Percentiles rank a stretch among this genome's conserved stretches.
phyloP scores from a whole-genome alignment of 1,140 invertebrate genomes.

The Campoletis sonorensis region DNA sequence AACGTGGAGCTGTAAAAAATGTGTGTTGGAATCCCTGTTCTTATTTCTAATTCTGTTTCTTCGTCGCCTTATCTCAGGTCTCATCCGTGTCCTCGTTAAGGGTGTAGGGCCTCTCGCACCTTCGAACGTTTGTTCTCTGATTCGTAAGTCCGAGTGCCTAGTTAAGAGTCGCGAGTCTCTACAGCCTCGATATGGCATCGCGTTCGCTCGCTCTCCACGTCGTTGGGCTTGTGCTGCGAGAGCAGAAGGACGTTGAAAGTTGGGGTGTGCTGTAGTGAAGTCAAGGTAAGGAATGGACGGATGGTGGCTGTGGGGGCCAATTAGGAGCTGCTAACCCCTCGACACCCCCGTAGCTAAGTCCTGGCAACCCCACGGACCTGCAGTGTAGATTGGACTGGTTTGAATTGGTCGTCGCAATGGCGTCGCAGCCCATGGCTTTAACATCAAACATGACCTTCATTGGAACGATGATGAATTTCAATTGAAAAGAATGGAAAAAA shows the following conservation, averaged over 20 bases:
- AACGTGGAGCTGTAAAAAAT: slow-evolving; percentile 41
- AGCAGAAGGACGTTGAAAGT: slow-evolving; percentile 36
- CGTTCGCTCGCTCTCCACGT: not conserved
- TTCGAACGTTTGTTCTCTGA: slow-evolving; percentile 59
- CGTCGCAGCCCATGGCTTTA: slow-evolving; percentile 57
- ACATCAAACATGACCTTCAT: no score
- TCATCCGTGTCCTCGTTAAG: slow-evolving; percentile 53
- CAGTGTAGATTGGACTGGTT: slow-evolving; percentile 71
- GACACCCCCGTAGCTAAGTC: slow-evolving; percentile 60
- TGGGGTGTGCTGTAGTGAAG: not conserved
- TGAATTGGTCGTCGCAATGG: slow-evolving; percentile 64
- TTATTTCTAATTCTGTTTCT: slow-evolving; percentile 4
- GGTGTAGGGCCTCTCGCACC: slow-evolving; percentile 61
- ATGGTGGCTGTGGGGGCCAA: slow-evolving; percentile 66
- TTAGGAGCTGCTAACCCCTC: slow-evolving; percentile 65
- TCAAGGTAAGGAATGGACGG: slow-evolving; percentile 57
- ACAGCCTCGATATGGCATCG: slow-evolving; percentile 21
- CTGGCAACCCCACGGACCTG: slow-evolving; percentile 61
- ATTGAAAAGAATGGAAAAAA: no score
- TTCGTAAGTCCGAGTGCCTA: slow-evolving; percentile 55
- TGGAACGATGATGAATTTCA: no score
- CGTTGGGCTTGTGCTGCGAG: no score
- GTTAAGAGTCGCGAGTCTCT: slow-evolving; percentile 60
- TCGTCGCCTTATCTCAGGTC: slow-evolving; percentile 24
- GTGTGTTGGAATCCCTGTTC: not conserved